Conservation (phyloP, 2,888 invertebrate genomes). For the Philhelius pedissequus region DNA sequence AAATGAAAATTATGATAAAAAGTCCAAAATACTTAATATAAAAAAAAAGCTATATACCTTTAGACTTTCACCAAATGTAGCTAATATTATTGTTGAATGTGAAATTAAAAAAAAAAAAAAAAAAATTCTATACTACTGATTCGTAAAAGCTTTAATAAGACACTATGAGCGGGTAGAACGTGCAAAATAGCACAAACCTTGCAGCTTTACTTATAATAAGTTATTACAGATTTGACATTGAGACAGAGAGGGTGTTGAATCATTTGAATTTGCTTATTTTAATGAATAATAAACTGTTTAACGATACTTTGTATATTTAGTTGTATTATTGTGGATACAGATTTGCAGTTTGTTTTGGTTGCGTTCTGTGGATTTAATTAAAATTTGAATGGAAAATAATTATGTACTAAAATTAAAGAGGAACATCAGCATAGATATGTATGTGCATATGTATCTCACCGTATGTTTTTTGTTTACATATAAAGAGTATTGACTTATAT, state of each 20-base stretch:
- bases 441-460: too few species aligned
- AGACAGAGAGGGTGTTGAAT: slow-evolving; percentile 13
- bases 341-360: too few species aligned
- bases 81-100: slow-evolving; percentile 37
- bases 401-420: too few species aligned
- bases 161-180: slow-evolving; percentile 26
- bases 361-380: too few species aligned
- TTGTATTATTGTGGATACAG: too few species aligned
- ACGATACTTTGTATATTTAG: too few species aligned
- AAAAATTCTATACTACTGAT: not conserved
- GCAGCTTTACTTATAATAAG: not conserved
- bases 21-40: not conserved
- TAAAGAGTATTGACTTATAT: too few species aligned
- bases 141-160: slow-evolving; percentile 17
- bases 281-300: not conserved
- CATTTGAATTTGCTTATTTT: not conserved
- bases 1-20: not conserved
- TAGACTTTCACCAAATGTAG: not conserved
- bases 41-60: not conserved
- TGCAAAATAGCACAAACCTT: slow-evolving; percentile 60
- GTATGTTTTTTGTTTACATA: too few species aligned
- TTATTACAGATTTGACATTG: slow-evolving; percentile 2
- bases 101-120: too few species aligned
- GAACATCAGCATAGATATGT: too few species aligned
- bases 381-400: too few species aligned